Conservation (phyloP, 2,797 vertebrate genomes). For the Ceryle rudis region DNA sequence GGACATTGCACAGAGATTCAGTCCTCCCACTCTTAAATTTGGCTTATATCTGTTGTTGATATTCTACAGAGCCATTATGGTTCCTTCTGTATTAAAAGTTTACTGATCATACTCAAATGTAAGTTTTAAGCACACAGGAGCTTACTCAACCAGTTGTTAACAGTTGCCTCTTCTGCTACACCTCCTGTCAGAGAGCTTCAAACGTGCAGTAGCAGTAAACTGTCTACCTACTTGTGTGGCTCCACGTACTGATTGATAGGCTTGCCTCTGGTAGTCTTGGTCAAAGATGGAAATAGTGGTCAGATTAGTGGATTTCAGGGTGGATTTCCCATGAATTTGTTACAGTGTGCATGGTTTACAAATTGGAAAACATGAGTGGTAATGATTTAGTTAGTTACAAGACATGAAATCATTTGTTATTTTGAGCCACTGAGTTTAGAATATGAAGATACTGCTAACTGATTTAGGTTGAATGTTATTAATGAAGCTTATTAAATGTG, state of each 20-base stretch:
- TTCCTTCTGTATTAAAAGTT: not conserved
- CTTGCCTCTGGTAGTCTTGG: not conserved
- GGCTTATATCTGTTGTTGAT: not conserved
- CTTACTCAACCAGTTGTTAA: not conserved
- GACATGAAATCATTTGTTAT: not conserved
- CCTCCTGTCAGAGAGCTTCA: not conserved
- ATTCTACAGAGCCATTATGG: not conserved
- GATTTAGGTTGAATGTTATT: not conserved
- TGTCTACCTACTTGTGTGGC: not conserved
- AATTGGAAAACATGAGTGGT: not conserved
- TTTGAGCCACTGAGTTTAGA: not conserved
- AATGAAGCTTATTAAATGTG: not conserved
- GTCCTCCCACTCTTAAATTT: not conserved
- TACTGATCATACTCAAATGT: not conserved
- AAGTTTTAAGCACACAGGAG: not conserved
- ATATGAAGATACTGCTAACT: not conserved
- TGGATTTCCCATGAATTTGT: accelerated
- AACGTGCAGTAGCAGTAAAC: not conserved
- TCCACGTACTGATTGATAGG: accelerated
- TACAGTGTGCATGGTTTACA: not conserved
- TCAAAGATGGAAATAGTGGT: not conserved
- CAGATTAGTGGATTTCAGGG: not conserved
- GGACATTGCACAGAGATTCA: not conserved
- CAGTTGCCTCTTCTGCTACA: not conserved
- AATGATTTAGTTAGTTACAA: not conserved